Evolutionary conservation across 2,797 vertebrate genomes (phyloP).

Genomic region (Mormyrops boulengeri): DNA sequence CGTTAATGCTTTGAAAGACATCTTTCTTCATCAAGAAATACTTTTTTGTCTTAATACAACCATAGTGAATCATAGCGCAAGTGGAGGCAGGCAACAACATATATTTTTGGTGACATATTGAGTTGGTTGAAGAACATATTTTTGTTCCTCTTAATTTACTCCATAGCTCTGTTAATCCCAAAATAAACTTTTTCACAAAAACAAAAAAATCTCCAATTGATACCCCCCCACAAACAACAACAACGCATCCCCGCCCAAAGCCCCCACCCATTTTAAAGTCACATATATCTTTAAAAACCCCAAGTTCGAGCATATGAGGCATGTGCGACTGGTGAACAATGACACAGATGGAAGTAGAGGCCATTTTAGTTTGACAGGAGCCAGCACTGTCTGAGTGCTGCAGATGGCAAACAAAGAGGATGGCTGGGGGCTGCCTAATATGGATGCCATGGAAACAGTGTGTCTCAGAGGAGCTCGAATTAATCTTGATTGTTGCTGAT

Average conservation of each 20-base stretch:
- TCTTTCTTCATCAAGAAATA: neutral
- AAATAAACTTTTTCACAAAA: constrained; percentile 28
- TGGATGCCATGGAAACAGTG: constrained; percentile 39
- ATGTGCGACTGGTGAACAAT: neutral
- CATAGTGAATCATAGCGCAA: constrained; percentile 38
- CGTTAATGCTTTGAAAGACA: neutral
- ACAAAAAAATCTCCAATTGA: neutral
- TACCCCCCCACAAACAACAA: neutral
- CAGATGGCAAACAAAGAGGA: constrained; percentile 20
- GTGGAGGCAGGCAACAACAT: neutral
- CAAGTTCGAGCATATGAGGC: neutral
- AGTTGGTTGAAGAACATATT: neutral
- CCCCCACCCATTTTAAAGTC: neutral
- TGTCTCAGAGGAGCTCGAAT: constrained; percentile 53
- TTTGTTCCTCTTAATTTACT: neutral
- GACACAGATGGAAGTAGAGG: constrained; percentile 19
- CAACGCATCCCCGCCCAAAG: too few relatives aligned
- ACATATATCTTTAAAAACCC: neutral
- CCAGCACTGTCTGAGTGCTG: constrained; percentile 27
- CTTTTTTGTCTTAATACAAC: neutral
- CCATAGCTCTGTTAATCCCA: neutral
- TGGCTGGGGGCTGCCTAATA: constrained; percentile 35
- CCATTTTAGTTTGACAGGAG: constrained; percentile 32
- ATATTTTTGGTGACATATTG: neutral
- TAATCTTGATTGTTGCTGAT: constrained; percentile 64